Conservation (phyloP, 1,140 invertebrate genomes). For the Dendrolimus kikuchii region DNA sequence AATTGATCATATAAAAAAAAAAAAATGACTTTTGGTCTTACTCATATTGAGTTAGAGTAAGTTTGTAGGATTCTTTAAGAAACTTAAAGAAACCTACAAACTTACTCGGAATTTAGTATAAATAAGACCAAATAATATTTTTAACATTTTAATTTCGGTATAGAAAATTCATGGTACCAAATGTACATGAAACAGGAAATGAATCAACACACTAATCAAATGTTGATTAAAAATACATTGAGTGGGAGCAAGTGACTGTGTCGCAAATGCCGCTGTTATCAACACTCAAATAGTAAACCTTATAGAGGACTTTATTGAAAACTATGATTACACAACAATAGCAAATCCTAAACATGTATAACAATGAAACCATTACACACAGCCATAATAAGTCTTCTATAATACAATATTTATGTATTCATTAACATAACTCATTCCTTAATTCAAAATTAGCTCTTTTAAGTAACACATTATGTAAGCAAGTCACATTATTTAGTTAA, state of each 20-base stretch:
- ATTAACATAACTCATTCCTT: slow-evolving; percentile 6
- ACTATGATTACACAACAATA: slow-evolving; percentile 66
- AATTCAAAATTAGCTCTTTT: too few species aligned
- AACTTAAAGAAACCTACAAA: too few species aligned
- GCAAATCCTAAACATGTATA: slow-evolving; percentile 42
- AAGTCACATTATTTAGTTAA: too few species aligned
- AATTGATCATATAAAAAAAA: too few species aligned
- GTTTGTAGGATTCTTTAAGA: too few species aligned
- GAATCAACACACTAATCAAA: slow-evolving; percentile 44
- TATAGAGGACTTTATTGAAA: slow-evolving; percentile 65
- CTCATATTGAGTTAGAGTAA: too few species aligned
- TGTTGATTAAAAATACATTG: slow-evolving; percentile 39
- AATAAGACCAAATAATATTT: too few species aligned
- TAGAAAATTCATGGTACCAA: neutral
- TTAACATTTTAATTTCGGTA: too few species aligned
- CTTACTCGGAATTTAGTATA: too few species aligned
- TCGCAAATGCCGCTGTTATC: slow-evolving; percentile 32
- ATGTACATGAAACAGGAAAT: slow-evolving; percentile 23
- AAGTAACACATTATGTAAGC: too few species aligned
- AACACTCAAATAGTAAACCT: slow-evolving; percentile 32
- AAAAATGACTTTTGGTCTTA: too few species aligned
- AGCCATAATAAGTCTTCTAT: slow-evolving; percentile 33
- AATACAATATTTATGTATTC: slow-evolving; percentile 8
- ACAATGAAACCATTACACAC: slow-evolving; percentile 44
- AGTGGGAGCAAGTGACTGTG: slow-evolving; percentile 20